Percentiles rank a stretch among this genome's conserved stretches.
These are phyloP conservation scores for Crenichthys baileyi DNA, from an alignment of 2,797 vertebrate species.

Conservation along the genomic window DNA sequence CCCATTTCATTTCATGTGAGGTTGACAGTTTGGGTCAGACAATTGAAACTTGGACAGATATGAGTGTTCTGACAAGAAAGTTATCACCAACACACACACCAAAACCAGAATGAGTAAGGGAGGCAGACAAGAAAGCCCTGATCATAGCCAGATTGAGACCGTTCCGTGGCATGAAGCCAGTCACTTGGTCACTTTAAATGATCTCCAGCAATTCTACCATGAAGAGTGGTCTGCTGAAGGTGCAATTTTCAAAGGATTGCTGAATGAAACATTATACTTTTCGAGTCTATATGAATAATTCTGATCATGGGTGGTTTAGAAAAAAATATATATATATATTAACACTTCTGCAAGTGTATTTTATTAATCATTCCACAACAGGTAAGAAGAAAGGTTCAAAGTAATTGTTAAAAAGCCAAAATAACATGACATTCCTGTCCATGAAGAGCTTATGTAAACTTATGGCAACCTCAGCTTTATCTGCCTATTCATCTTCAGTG, in stretches of 20 bases:
- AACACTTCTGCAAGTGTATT: not conserved
- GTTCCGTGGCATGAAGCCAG: too few relatives aligned
- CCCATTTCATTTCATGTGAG: not conserved
- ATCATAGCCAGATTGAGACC: not conserved
- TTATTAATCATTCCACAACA: not conserved
- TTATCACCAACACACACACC: not conserved
- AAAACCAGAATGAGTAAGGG: not conserved
- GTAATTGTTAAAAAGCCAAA: not conserved
- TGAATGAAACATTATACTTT: not conserved
- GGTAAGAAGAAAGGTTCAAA: not conserved
- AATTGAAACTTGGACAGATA: not conserved
- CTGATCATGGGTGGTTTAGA: not conserved
- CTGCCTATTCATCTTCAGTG: not conserved
- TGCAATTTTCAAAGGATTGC: too few relatives aligned
- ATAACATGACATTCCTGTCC: not conserved
- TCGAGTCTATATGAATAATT: not conserved
- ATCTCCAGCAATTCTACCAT: not conserved
- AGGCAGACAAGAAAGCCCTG: not conserved
- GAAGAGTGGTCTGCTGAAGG: too few relatives aligned
- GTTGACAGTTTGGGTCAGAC: not conserved
- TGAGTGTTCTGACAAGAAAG: not conserved
- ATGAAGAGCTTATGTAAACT: not conserved
- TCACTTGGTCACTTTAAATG: not conserved
- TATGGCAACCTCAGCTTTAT: not conserved
- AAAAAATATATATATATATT: not conserved